A percentile compares a stretch with the other conserved stretches of the same genome.
Conservation (phyloP, 2,113 vertebrate genomes). For the Micronisus gabar region DNA sequence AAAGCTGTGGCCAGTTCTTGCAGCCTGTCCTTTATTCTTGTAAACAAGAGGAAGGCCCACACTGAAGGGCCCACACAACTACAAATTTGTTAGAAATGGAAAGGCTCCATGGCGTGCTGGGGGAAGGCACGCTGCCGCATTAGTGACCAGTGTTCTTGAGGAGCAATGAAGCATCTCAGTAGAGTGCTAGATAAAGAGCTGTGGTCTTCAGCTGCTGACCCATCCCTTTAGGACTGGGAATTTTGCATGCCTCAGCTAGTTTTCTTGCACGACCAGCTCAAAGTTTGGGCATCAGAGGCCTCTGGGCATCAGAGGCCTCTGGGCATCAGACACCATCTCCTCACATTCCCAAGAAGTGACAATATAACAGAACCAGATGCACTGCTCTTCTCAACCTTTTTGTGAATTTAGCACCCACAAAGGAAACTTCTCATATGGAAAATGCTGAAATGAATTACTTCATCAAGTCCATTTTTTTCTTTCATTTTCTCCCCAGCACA, state of each 20-base stretch:
- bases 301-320: neutral
- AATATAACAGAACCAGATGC: neutral
- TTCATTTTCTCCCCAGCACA: neutral
- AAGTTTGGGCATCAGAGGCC: neutral
- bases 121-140: neutral
- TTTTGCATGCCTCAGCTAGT: neutral
- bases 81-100: neutral
- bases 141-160: neutral
- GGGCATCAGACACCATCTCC: neutral
- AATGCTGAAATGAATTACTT: neutral
- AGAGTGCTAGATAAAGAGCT: neutral
- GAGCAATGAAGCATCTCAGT: neutral
- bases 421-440: neutral
- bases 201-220: neutral
- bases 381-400: neutral
- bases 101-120: accelerated
- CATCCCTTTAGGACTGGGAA: neutral
- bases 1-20: neutral
- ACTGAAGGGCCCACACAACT: neutral
- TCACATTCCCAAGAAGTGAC: neutral
- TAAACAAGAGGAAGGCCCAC: neutral
- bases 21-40: neutral
- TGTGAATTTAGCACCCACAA: neutral
- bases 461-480: neutral
- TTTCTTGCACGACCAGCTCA: neutral